phyloP scores from a whole-genome alignment of 2,797 vertebrate species.

The Phrynocephalus vlangalii region DNA sequence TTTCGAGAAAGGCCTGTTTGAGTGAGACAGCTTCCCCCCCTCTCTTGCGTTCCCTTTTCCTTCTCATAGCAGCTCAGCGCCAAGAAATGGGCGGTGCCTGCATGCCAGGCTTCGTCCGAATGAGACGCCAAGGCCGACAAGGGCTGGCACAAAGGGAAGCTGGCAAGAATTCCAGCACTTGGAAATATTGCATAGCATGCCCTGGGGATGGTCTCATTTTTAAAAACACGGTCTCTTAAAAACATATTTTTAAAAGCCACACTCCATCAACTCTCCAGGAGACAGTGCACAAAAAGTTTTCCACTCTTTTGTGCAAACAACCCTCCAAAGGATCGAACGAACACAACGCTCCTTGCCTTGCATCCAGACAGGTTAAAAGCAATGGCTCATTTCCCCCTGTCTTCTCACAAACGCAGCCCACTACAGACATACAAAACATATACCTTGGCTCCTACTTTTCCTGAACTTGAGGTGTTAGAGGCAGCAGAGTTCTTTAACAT shows the following conservation, averaged over 20 bases:
- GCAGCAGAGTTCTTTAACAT: conserved; percentile 53
- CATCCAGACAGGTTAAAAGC: conserved; percentile 53
- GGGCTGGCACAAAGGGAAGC: conserved; percentile 76
- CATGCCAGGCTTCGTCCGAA: conserved; percentile 77
- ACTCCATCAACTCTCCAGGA: not conserved
- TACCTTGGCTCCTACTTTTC: conserved; percentile 61
- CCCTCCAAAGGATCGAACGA: not conserved
- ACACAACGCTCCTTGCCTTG: conserved; percentile 31
- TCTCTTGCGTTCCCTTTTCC: conserved; percentile 70
- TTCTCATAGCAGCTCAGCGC: conserved; percentile 74
- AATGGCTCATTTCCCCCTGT: conserved; percentile 42
- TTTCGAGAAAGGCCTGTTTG: conserved; percentile 75
- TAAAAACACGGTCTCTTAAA: not conserved
- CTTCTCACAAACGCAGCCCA: conserved; percentile 8
- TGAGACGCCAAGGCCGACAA: conserved; percentile 73
- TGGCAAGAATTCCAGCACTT: conserved; percentile 75
- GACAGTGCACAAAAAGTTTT: conserved; percentile 51
- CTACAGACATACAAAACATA: conserved; percentile 14
- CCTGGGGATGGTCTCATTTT: conserved; percentile 40
- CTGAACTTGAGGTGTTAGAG: conserved; percentile 57
- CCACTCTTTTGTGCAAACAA: not conserved
- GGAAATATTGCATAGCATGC: conserved; percentile 36
- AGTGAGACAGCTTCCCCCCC: conserved; percentile 70
- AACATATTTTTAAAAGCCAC: conserved; percentile 18
- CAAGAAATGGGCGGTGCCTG: conserved; percentile 79